Evolutionary conservation across 2,113 vertebrate species (phyloP), one percentile per base, ranked within the genome.

Genomic region (Stigmatopora nigra): DNA sequence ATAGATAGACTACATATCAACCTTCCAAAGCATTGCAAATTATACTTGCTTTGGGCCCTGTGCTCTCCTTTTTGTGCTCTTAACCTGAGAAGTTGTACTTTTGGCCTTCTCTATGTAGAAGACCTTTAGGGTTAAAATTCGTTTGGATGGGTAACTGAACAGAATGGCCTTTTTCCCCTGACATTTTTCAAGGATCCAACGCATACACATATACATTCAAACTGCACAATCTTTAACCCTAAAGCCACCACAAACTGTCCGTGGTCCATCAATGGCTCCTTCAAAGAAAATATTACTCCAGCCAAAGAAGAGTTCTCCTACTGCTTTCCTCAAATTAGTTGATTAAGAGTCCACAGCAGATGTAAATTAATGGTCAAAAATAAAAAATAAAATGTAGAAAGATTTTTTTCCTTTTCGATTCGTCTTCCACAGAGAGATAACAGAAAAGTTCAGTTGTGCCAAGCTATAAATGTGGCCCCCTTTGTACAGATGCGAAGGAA

Each of bases 261-360:
- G 77, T 41, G 71, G 76, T 67, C 82, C 83, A 83, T 88, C 85
- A 80, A 81, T 71, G 79, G 77, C 78, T 87, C 87, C 82, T 88
- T 86, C 84, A 72, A 75, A 70, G 70, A 82, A 55, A 49, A 52
- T 51, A 44, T 45, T 41, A 51, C 72, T 79, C 78, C 69, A 36
- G 31, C 67, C 69, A 78, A 76, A 73, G 62, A 73, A 83, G n/a
- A 75, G 75, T 70, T 72, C 63, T 83, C 78, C 63, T 74, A 82
- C 78, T 82, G 69, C 75, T 81, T 83, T 91, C 87, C 88, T 89
- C 83, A 70, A 83, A 86, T 67, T 75, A 77, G 57, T 80, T 41
- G 76, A 84, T 83, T 85, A 70, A 77, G 73, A 89, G 91, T 93
- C 91, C 92, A 90, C 88, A 90, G 92, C 91, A 93, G 91, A 92